These are phyloP conservation scores for Paracyclopina nana DNA, from an alignment of 1,140 invertebrate species.

Conservation along the genomic window DNA sequence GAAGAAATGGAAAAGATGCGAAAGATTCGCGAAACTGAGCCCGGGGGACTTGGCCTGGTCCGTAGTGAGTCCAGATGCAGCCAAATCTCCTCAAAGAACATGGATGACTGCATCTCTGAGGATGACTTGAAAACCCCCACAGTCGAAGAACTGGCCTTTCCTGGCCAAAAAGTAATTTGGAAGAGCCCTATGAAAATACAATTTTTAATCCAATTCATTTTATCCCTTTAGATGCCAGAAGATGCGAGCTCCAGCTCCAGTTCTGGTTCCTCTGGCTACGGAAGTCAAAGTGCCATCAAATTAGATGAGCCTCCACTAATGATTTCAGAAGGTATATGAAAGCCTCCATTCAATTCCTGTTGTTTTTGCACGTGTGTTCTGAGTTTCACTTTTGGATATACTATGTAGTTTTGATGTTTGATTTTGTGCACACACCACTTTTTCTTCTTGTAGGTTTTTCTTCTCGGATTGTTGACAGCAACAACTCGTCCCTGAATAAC, in stretches of 20 bases:
- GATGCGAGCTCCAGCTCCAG: constrained; percentile 6
- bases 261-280: constrained; percentile 10
- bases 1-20: constrained; percentile 5
- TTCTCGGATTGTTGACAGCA: too few relatives aligned
- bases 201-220: too few relatives aligned
- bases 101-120: background rate
- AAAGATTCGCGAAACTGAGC: background rate
- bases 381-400: too few relatives aligned
- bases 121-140: constrained; percentile 12
- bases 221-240: background rate
- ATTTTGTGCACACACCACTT: too few relatives aligned
- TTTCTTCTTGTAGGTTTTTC: too few relatives aligned
- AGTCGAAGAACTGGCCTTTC: constrained; percentile 10
- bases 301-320: constrained; percentile 9
- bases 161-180: constrained; percentile 12
- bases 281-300: constrained; percentile 10
- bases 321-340: too few relatives aligned
- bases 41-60: background rate
- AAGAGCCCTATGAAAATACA: too few relatives aligned
- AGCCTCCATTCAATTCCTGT: too few relatives aligned
- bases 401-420: too few relatives aligned
- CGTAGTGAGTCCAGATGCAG: background rate
- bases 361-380: too few relatives aligned
- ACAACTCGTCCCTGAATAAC: too few relatives aligned
- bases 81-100: background rate